Evolutionary conservation across 2,797 vertebrate genomes (phyloP).

Genomic region (Amniataba percoides): DNA sequence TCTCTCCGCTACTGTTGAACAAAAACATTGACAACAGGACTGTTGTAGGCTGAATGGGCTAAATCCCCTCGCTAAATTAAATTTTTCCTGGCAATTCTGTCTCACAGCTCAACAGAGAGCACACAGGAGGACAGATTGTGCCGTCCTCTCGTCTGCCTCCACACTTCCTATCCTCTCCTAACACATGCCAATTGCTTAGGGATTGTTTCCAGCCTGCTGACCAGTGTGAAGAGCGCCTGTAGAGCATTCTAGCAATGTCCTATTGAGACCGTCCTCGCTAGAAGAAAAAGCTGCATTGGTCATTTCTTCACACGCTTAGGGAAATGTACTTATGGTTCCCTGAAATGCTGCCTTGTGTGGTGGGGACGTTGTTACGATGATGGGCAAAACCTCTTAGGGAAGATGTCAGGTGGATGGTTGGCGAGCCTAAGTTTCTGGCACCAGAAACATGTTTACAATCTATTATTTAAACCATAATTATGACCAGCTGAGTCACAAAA

Average conservation of each 20-base stretch:
- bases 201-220: conserved; percentile 51
- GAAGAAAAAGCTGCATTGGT: conserved; percentile 12
- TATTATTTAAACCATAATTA: conserved; percentile 2
- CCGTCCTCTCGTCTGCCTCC: conserved; percentile 60
- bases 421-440: background rate
- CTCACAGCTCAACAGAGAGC: conserved; percentile 58
- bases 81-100: conserved; percentile 53
- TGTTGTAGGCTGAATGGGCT: conserved; percentile 44
- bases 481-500: background rate
- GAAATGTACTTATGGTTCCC: conserved; percentile 3
- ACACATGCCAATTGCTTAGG: conserved; percentile 55
- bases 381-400: background rate
- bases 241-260: conserved; percentile 30
- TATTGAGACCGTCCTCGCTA: conserved; percentile 17
- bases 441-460: background rate
- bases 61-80: conserved; percentile 64
- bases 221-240: conserved; percentile 32
- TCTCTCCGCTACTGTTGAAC: conserved; percentile 23
- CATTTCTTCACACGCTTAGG: conserved; percentile 32
- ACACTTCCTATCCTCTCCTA: conserved; percentile 53
- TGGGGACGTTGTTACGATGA: background rate
- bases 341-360: conserved; percentile 1
- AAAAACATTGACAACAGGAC: conserved; percentile 34
- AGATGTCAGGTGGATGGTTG: background rate
- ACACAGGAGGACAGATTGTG: conserved; percentile 65